Conservation (phyloP, 2,888 invertebrate genomes). For the Sesia apiformis region DNA sequence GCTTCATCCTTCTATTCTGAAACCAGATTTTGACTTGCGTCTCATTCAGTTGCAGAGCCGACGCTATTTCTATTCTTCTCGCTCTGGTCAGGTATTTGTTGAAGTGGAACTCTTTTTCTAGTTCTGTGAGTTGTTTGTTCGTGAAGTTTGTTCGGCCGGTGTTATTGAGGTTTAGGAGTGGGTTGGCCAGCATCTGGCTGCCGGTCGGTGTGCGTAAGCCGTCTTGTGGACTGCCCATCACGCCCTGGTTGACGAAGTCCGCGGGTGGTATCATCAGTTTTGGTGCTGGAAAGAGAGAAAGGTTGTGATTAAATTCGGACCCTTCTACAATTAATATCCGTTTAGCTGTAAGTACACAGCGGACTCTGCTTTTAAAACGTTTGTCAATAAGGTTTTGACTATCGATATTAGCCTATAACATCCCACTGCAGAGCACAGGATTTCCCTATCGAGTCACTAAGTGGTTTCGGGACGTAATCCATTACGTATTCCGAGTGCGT, state of each 20-base stretch:
- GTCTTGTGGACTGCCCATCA: slow-evolving; percentile 66
- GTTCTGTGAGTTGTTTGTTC: slow-evolving; percentile 98
- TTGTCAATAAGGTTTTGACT: too few species aligned
- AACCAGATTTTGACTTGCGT: slow-evolving; percentile 99
- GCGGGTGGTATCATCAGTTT: slow-evolving; percentile 76
- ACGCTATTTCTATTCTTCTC: slow-evolving; percentile 97
- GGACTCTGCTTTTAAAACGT: too few species aligned
- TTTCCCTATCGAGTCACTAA: too few species aligned
- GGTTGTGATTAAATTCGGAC: too few species aligned
- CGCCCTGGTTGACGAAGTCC: slow-evolving; percentile 62
- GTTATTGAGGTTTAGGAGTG: slow-evolving; percentile 78
- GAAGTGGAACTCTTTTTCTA: slow-evolving; percentile 99
- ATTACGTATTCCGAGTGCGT: too few species aligned
- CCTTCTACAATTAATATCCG: too few species aligned
- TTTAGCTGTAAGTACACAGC: too few species aligned
- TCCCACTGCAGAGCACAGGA: too few species aligned
- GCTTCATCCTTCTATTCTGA: slow-evolving; percentile 98
- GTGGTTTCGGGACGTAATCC: too few species aligned
- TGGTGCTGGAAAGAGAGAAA: slow-evolving; percentile 70
- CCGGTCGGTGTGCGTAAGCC: slow-evolving; percentile 65
- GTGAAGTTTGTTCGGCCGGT: slow-evolving; percentile 99
- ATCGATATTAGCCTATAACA: too few species aligned
- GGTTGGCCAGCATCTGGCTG: slow-evolving; percentile 60
- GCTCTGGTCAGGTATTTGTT: slow-evolving; percentile 99
- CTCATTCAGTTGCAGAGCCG: slow-evolving; percentile 95